Percentiles rank a stretch among this genome's conserved stretches.
Evolutionary conservation across 2,113 vertebrate species (phyloP).

Genomic region (Sakesphorus luctuosus): DNA sequence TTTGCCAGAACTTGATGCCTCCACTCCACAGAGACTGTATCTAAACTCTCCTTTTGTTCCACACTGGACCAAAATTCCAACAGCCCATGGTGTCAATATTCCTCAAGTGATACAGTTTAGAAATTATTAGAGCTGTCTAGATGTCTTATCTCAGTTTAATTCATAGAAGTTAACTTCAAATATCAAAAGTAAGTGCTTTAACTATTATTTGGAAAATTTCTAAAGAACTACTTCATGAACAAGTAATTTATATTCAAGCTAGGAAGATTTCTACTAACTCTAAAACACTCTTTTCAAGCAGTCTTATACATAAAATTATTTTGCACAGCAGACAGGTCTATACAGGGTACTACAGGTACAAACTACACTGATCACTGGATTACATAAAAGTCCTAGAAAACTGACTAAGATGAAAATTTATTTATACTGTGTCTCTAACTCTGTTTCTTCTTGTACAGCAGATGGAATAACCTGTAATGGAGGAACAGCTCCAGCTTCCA

Average conservation of each 20-base stretch:
- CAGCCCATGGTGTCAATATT: not conserved
- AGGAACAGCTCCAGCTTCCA: constrained; percentile 70
- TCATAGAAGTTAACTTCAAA: not conserved
- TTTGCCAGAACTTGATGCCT: not conserved
- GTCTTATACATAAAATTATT: not conserved
- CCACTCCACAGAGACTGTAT: not conserved
- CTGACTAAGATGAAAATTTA: not conserved
- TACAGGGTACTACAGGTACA: not conserved
- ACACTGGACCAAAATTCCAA: not conserved
- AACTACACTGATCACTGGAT: not conserved
- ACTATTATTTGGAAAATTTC: not conserved
- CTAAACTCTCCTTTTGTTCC: not conserved
- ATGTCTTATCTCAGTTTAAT: not conserved
- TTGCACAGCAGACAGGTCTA: not conserved
- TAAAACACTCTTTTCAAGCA: not conserved
- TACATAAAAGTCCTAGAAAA: not conserved
- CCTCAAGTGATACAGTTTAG: not conserved
- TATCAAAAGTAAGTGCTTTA: not conserved
- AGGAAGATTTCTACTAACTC: not conserved
- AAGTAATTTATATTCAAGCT: not conserved
- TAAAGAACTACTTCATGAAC: not conserved
- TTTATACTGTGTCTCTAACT: not conserved
- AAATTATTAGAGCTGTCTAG: not conserved
- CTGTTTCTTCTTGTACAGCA: constrained; percentile 19
- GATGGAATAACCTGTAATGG: constrained; percentile 71